Evolutionary conservation across 2,113 vertebrate species (phyloP).

Genomic region (Gallinago paraguaiae): DNA sequence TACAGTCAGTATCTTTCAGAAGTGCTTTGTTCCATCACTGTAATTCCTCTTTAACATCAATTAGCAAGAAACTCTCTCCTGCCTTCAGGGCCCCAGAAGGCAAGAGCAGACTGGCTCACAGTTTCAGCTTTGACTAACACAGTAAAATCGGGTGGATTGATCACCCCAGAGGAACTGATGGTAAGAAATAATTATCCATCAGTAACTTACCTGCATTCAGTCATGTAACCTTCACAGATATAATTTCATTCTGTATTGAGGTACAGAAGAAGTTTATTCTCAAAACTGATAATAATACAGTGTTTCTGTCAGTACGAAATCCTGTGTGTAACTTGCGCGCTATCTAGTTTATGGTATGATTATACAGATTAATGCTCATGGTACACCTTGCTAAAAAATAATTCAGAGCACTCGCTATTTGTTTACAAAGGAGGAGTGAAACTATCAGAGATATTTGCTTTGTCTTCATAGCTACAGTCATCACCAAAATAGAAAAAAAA

Average conservation of each 20-base stretch:
- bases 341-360: not conserved
- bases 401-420: not conserved
- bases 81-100: not conserved
- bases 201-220: not conserved
- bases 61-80: not conserved
- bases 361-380: not conserved
- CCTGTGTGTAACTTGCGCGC: not conserved
- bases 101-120: not conserved
- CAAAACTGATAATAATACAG: not conserved
- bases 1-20: not conserved
- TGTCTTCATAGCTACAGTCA: not conserved
- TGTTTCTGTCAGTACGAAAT: not conserved
- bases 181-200: not conserved
- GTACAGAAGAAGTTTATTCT: not conserved
- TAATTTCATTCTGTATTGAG: not conserved
- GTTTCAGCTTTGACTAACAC: not conserved
- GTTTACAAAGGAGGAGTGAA: not conserved
- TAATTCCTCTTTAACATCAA: not conserved
- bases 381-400: not conserved
- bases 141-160: not conserved
- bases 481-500: not conserved
- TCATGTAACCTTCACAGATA: not conserved
- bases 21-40: not conserved
- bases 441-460: not conserved
- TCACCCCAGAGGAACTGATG: not conserved